Base-by-base conservation (phyloP, 1,140 invertebrate genomes). In the Mycetomoellerius zeteki region DNA sequence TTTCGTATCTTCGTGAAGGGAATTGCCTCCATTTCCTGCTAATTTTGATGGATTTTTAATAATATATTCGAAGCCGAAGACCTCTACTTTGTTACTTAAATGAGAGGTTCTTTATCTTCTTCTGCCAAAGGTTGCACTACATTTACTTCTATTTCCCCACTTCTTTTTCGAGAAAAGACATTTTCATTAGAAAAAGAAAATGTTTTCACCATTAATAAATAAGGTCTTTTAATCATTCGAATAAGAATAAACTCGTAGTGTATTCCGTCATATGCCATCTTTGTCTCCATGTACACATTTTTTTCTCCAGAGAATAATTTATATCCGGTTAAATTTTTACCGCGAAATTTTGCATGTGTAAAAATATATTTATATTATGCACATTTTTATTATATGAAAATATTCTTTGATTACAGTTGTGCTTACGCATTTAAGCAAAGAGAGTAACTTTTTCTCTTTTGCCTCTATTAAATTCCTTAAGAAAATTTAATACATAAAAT, bases 11-110 rank as follows among this genome's bases (percentile, higher is more conserved):
- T 5, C 3, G 12, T 12, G 10, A 78, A 76, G 21, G 33, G 21
- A 37, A 58, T 37, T 60, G 21, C 21, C 14, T 43, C 21, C 21
- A 19, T 76, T 43, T 3, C n/a, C 14, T 2, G 14, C n/a, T 62
- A 77, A 77, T 77, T 43, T 62, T 30, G 47, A 78, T 78, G 10
- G 6, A 30, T 12, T 78, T 47, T 65, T 78, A 65, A 65, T 78
- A 78, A 78, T 69, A 37, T 37, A 33, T 33, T 3, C 16, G 10
- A 8, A 14, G 5, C 1, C 19, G 2, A 47, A 52, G 7, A 80
- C 16, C 19, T 67, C n/a, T 10, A 1, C 21, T 43, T 43, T 47
- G 10, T 65, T 33, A 50, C 27, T 21, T 37, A 67, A 52, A 33
- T 67, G 14, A 37, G 4, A 54, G 0, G 10, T 50, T n/a, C 5